These are phyloP conservation scores for Numenius arquata DNA, from an alignment of 2,113 vertebrate species.

Conservation along the genomic window DNA sequence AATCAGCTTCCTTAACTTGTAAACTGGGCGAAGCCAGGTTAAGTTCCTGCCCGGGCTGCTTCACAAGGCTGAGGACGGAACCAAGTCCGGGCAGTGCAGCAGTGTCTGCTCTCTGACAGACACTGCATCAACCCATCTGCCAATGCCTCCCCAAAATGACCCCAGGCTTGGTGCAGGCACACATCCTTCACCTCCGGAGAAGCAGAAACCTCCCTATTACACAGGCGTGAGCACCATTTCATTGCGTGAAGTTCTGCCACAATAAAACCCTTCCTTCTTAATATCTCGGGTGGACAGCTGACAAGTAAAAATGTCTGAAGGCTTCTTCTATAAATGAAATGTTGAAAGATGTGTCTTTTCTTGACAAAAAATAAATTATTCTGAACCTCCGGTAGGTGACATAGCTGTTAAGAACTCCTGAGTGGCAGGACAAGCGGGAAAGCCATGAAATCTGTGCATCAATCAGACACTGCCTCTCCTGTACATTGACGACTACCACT, in stretches of 20 bases:
- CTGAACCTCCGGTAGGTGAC: background rate
- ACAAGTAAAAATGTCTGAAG: background rate
- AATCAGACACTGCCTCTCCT: background rate
- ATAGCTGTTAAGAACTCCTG: background rate
- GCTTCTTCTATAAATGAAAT: background rate
- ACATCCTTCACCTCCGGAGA: background rate
- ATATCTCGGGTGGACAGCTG: background rate
- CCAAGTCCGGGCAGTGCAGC: background rate
- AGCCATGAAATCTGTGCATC: background rate
- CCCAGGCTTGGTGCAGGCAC: background rate
- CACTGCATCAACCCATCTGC: no score
- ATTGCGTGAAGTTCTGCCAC: background rate
- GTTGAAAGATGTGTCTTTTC: background rate
- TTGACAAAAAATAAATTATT: background rate
- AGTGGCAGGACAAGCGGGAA: background rate
- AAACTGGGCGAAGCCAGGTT: background rate
- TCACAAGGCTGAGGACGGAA: background rate
- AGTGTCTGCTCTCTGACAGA: background rate
- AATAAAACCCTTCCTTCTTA: background rate
- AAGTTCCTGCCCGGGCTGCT: background rate
- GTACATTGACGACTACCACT: background rate
- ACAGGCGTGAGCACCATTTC: background rate
- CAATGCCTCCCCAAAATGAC: accelerated
- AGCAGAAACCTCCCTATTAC: background rate
- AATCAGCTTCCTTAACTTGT: background rate